These are phyloP conservation scores for Agonopterix subpropinquella DNA, from an alignment of 2,888 invertebrate genomes.

Conservation along the genomic window DNA sequence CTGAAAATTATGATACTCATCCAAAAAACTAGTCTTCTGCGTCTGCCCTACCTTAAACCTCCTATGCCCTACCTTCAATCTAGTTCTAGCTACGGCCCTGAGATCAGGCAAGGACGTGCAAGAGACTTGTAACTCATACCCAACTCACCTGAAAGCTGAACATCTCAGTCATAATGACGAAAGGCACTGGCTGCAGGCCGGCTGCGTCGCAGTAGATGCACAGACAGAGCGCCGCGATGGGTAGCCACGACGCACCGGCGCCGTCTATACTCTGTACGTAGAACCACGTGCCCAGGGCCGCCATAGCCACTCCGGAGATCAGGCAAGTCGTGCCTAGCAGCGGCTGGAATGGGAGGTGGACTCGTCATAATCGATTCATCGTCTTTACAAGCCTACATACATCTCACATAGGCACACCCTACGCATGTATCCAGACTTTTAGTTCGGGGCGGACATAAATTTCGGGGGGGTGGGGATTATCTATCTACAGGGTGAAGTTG, in stretches of 20 bases:
- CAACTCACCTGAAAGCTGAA: slow-evolving; percentile 55
- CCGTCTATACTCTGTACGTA: slow-evolving; percentile 25
- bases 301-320: slow-evolving; percentile 53
- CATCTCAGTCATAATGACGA: slow-evolving; percentile 68
- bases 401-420: too few species aligned
- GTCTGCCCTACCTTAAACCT: too few species aligned
- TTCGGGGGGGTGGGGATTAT: too few species aligned
- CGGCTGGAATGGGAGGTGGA: slow-evolving; percentile 30
- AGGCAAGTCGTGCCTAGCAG: slow-evolving; percentile 54
- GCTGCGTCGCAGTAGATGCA: slow-evolving; percentile 69
- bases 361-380: too few species aligned
- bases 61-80: too few species aligned
- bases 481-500: too few species aligned
- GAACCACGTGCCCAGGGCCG: slow-evolving; percentile 57
- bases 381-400: too few species aligned
- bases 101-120: slow-evolving; percentile 55
- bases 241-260: slow-evolving; percentile 42
- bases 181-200: slow-evolving; percentile 62
- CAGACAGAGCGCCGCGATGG: slow-evolving; percentile 53
- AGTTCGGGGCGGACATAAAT: too few species aligned
- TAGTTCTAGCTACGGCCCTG: too few species aligned
- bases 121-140: slow-evolving; percentile 16
- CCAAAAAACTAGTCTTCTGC: too few species aligned
- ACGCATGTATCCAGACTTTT: too few species aligned
- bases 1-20: too few species aligned